Evolutionary conservation across 1,140 invertebrate species (phyloP), one percentile per base, ranked within the genome.

Genomic region (Bombus fervidus): DNA sequence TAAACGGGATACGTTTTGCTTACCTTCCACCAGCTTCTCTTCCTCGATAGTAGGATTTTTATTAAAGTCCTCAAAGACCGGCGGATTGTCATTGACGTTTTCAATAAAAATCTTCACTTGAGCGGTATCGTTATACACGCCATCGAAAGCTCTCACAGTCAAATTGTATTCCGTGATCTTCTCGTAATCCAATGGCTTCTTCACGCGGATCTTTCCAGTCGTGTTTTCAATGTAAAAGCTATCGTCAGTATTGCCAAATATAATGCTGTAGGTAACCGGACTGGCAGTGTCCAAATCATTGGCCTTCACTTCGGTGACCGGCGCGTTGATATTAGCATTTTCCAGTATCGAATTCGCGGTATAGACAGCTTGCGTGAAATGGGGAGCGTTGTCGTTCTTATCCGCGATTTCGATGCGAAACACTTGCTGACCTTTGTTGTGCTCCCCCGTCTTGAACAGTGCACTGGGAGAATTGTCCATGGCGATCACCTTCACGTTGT

Each of bases 351-450:
- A 96, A 90, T 97, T 97, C 0, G 98, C 97, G 10, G 96, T 95
- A 94, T 99, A 99, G 1, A 96, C 95, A 0, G 95, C 91, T 88
- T 97, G 95, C 25, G 97, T 97, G 93, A 98, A 98, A 86, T 96
- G 96, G 1, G 98, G 98, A 18, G 97, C 96, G 94, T 99, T 98
- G 93, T 99, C 98, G 92, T 98, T 98, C 93, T 98, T 98, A 94
- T 99, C 98, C 18, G 97, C 97, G 72, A 99, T 98, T 92, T 97
- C 97, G 85, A 99, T 98, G 84, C 97, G 96, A 91, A 99, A 98
- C 78, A 96, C 96, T 95, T 98, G 97, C 84, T 97, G 96, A 9
- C 97, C 97, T 53, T 96, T 96, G 90, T 98, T 97, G 75, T 96
- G 97, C 89, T 96, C 96, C 0, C 96, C 97, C 53, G 96, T 96